phyloP scores from a whole-genome alignment of 2,113 vertebrate species.

The Phycodurus eques region DNA sequence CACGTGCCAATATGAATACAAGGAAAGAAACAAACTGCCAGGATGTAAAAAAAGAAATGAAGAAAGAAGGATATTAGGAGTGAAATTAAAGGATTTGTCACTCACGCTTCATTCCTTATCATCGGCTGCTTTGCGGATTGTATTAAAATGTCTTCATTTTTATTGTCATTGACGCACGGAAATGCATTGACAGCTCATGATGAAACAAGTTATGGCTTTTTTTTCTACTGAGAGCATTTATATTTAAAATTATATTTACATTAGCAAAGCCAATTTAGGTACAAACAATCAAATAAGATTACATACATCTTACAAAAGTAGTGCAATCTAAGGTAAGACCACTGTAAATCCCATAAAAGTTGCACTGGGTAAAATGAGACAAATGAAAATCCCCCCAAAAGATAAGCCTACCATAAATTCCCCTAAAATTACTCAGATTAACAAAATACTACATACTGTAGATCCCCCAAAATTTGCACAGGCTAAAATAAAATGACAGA shows the following conservation, averaged over 20 bases:
- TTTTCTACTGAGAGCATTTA: not conserved
- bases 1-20: constrained; percentile 3
- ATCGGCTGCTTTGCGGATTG: not conserved
- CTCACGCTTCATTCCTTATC: constrained; percentile 6
- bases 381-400: too few species aligned
- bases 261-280: not conserved
- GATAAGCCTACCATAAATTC: too few species aligned
- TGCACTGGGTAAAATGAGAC: too few species aligned
- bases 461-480: too few species aligned
- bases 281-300: not conserved
- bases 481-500: too few species aligned
- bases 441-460: too few species aligned
- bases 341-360: too few species aligned
- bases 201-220: not conserved
- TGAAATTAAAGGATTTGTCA: constrained; percentile 31
- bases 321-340: too few species aligned
- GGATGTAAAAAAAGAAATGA: constrained; percentile 15
- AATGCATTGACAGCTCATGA: not conserved
- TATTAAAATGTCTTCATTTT: constrained; percentile 4
- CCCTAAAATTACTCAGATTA: too few species aligned
- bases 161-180: constrained; percentile 4
- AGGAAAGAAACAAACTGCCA: constrained; percentile 1
- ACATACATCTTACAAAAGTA: too few species aligned
- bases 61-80: constrained; percentile 12
- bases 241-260: not conserved